Evolutionary conservation across 2,888 invertebrate genomes (phyloP), one percentile per base, ranked within the genome.

Genomic region (Cyrtodaria siliqua): DNA sequence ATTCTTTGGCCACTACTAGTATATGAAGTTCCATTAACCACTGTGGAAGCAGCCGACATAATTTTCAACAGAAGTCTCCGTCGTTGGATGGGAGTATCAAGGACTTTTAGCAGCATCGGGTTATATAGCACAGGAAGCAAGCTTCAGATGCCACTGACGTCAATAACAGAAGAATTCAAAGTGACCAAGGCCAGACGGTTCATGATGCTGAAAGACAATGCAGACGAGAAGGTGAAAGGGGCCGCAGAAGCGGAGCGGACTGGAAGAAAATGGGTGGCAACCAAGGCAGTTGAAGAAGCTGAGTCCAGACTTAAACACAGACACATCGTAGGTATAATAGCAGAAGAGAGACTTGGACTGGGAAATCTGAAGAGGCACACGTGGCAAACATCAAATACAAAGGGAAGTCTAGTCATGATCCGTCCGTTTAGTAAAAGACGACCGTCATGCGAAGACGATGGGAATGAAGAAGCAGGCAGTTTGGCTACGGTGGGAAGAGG

Each of bases 201-300:
- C 8, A 38, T 70, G 49, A 61, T 52, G 52, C 20, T 76, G 23
- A 9, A 24, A 52, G 62, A 67, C 70, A 59, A 40, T 50, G 47
- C 52, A n/a, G n/a, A n/a, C n/a, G n/a, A n/a, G n/a, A n/a, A n/a
- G n/a, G n/a, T n/a, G n/a, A n/a, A n/a, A n/a, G 18, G 61, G 61
- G n/a, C 49, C 47, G 27, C 12, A 52, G 23, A 12, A 52, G 20
- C 4, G 52, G 52, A 23, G 16, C 8, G 40, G 16, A 38, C 9
- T 38, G 40, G 40, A 38, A 38, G 16, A 16, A 38, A 38, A n/a
- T n/a, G n/a, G n/a, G n/a, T n/a, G n/a, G n/a, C n/a, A n/a, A n/a
- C n/a, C n/a, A n/a, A n/a, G n/a, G 40, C 40, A 12, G 40, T 38
- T 8, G 14, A 38, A 14, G 40, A 38, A 38, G 40, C 40, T 12